Conservation (phyloP, 2,888 invertebrate species). For the Scaptomyza polygonia region DNA sequence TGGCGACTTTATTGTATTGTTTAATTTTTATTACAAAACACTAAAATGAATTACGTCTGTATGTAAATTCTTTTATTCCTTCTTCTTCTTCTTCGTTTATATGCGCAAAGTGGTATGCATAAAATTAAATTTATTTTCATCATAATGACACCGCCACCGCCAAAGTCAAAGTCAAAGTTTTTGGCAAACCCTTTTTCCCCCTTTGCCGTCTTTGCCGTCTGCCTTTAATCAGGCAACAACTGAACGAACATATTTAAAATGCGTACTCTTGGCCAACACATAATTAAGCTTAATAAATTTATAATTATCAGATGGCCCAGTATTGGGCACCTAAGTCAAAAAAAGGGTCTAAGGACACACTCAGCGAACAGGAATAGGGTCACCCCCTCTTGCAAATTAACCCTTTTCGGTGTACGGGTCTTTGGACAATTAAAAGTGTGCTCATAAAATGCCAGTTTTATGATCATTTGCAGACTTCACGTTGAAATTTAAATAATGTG, state of each 20-base stretch:
- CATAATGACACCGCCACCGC: slow-evolving; percentile 71
- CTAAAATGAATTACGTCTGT: slow-evolving; percentile 52
- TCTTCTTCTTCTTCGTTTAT: slow-evolving; percentile 17
- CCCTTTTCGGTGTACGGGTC: slow-evolving; percentile 54
- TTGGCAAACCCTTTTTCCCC: slow-evolving; percentile 52
- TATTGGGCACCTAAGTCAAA: slow-evolving; percentile 63
- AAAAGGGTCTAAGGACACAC: slow-evolving; percentile 70
- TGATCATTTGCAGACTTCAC: slow-evolving; percentile 65
- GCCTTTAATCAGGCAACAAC: slow-evolving; percentile 63
- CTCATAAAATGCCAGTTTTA: slow-evolving; percentile 75
- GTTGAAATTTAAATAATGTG: slow-evolving; percentile 81
- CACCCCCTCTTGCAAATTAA: slow-evolving; percentile 67
- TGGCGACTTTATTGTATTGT: slow-evolving; percentile 30
- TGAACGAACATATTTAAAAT: slow-evolving; percentile 64
- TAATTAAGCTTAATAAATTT: slow-evolving; percentile 81
- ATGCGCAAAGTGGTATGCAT: slow-evolving; percentile 46
- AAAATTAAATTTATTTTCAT: slow-evolving; percentile 72
- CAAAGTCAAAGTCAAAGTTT: slow-evolving; percentile 57
- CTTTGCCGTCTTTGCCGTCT: slow-evolving; percentile 9
- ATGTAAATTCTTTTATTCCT: slow-evolving; percentile 45
- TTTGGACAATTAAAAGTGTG: slow-evolving; percentile 68
- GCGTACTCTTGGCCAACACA: slow-evolving; percentile 78
- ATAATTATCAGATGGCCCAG: slow-evolving; percentile 77
- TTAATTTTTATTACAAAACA: slow-evolving; percentile 50
- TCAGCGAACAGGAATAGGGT: slow-evolving; percentile 31